A percentile compares a stretch with the other conserved stretches of the same genome.
These are phyloP conservation scores for Dendronephthya gigantea DNA, from an alignment of 64 coral and sea anemone genomes.

Conservation along the genomic window DNA sequence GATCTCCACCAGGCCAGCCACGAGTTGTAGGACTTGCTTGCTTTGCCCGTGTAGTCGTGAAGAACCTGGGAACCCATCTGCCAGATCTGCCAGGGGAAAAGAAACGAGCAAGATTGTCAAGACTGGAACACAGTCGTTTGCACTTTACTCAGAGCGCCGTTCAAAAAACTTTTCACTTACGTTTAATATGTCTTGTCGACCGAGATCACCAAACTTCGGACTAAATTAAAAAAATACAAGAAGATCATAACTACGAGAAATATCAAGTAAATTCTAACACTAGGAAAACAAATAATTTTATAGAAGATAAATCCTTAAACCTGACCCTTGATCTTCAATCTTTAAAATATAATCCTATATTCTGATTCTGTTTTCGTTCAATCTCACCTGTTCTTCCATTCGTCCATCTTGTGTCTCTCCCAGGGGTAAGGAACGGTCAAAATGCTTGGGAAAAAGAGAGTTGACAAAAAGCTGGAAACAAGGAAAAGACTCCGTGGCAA, in stretches of 20 bases:
- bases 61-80: slow-evolving; percentile 37
- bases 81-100: too few relatives aligned
- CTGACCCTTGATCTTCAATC: too few relatives aligned
- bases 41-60: slow-evolving; percentile 38
- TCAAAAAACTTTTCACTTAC: slow-evolving; percentile 22
- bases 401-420: slow-evolving; percentile 55
- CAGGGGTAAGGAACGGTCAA: slow-evolving; percentile 36
- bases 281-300: too few relatives aligned
- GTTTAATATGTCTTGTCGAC: slow-evolving; percentile 84
- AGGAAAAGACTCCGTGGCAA: too few relatives aligned
- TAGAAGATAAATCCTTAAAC: too few relatives aligned
- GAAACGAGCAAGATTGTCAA: neutral
- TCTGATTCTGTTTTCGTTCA: neutral
- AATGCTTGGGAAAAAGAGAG: too few relatives aligned
- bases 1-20: slow-evolving; percentile 95
- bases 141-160: neutral
- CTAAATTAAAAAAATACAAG: slow-evolving; percentile 42
- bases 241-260: too few relatives aligned
- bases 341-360: neutral
- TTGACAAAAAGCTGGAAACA: too few relatives aligned
- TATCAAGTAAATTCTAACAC: too few relatives aligned
- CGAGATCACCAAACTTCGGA: slow-evolving; percentile 92
- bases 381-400: slow-evolving; percentile 88
- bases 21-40: slow-evolving; percentile 73
- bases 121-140: neutral